Conservation (phyloP, 2,888 invertebrate species). For the Gastrophysa polygoni region DNA sequence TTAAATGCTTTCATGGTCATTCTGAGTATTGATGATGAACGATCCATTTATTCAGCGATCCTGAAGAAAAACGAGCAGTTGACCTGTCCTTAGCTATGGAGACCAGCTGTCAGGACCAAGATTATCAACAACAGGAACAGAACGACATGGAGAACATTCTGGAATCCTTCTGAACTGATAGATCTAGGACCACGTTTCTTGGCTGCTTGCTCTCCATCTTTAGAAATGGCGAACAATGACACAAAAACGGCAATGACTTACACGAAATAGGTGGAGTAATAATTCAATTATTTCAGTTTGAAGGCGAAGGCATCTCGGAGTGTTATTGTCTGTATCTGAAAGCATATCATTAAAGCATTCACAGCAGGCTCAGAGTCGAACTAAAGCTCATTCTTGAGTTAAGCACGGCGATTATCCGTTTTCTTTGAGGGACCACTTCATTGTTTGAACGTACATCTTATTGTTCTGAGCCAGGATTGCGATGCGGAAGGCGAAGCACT, state of each 20-base stretch:
- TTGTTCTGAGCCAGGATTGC: not conserved
- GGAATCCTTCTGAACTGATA: too few relatives aligned
- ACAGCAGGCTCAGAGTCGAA: not conserved
- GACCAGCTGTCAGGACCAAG: too few relatives aligned
- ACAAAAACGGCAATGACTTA: slow-evolving; percentile 43
- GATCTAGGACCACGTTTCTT: too few relatives aligned
- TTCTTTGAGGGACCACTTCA: not conserved
- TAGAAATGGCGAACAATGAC: slow-evolving; percentile 39
- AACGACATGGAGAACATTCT: too few relatives aligned
- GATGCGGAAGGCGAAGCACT: not conserved
- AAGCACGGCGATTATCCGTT: not conserved
- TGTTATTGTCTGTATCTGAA: slow-evolving; percentile 39
- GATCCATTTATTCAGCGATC: too few relatives aligned
- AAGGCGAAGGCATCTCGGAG: slow-evolving; percentile 31
- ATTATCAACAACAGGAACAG: too few relatives aligned
- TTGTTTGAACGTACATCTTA: not conserved
- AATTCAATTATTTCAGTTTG: slow-evolving; percentile 53
- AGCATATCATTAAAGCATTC: slow-evolving; percentile 9
- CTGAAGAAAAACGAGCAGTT: too few relatives aligned
- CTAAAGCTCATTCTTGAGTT: not conserved
- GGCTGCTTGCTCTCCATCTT: slow-evolving; percentile 20
- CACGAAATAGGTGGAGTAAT: slow-evolving; percentile 57
- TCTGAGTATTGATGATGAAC: too few relatives aligned
- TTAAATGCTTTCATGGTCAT: too few relatives aligned
- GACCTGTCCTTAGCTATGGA: too few relatives aligned